Evolutionary conservation across 2,797 vertebrate genomes (phyloP).

Genomic region (Malurus leucopterus): DNA sequence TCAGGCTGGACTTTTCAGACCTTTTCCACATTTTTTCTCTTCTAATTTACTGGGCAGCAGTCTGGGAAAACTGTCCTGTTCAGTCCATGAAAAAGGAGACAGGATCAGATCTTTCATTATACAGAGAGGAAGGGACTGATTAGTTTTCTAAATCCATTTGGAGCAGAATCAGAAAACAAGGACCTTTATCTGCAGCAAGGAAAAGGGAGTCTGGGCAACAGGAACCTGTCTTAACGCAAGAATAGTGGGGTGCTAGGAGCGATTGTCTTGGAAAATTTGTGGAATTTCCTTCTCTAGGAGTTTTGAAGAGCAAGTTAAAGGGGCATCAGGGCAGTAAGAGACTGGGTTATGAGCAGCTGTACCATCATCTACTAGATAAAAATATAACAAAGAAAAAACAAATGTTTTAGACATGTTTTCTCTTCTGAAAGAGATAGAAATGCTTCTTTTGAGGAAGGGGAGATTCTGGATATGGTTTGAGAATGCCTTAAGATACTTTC

Average conservation of each 20-base stretch:
- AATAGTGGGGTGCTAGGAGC: neutral
- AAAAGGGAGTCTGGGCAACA: neutral
- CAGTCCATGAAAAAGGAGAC: neutral
- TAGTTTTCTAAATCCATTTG: neutral
- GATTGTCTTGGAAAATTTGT: neutral
- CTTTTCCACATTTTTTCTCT: neutral
- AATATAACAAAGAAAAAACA: neutral
- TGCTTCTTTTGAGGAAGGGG: neutral
- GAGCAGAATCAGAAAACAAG: neutral
- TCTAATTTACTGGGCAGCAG: neutral
- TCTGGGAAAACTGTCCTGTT: neutral
- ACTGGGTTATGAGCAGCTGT: neutral
- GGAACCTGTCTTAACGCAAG: neutral
- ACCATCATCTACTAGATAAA: neutral
- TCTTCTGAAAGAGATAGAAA: neutral
- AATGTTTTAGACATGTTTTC: neutral
- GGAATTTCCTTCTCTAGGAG: neutral
- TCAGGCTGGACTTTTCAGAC: neutral
- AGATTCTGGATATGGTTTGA: neutral
- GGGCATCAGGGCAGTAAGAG: neutral
- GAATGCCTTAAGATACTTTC: neutral
- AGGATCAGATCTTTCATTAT: neutral
- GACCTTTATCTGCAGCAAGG: neutral
- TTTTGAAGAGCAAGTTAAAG: neutral
- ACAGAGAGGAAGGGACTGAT: neutral